Conservation (phyloP, 2,113 vertebrate species). For the Panurus biarmicus region DNA sequence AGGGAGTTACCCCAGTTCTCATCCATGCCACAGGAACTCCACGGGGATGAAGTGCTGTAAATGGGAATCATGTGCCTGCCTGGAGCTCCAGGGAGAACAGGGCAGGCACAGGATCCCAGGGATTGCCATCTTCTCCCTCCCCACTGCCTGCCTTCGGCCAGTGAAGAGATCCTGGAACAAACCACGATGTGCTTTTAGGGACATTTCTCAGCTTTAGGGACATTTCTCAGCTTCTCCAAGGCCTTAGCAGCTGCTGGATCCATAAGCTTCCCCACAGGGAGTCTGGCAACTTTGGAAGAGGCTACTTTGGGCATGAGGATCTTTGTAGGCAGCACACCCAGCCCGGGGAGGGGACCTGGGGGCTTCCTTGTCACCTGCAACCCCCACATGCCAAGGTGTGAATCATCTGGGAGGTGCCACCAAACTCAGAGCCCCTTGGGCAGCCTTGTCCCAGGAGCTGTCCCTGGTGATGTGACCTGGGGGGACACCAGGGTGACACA, state of each 20-base stretch:
- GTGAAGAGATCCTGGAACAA: background rate
- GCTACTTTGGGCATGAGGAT: background rate
- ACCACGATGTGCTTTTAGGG: background rate
- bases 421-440: too few species aligned
- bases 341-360: too few species aligned
- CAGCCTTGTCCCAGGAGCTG: background rate
- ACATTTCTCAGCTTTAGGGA: background rate
- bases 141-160: background rate
- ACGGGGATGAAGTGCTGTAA: accelerated
- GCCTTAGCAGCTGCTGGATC: background rate
- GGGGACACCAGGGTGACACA: background rate
- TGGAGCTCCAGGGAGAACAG: background rate
- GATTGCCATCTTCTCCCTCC: accelerated
- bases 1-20: background rate
- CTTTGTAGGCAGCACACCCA: background rate
- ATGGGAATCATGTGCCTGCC: background rate
- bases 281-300: background rate
- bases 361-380: background rate
- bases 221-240: background rate
- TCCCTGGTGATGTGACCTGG: background rate
- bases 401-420: background rate
- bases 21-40: too few species aligned
- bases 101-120: background rate
- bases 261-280: background rate
- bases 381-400: background rate